phyloP scores from a whole-genome alignment of 53 echinoderm and acorn worm genomes.

The Mesocentrotus franciscanus region DNA sequence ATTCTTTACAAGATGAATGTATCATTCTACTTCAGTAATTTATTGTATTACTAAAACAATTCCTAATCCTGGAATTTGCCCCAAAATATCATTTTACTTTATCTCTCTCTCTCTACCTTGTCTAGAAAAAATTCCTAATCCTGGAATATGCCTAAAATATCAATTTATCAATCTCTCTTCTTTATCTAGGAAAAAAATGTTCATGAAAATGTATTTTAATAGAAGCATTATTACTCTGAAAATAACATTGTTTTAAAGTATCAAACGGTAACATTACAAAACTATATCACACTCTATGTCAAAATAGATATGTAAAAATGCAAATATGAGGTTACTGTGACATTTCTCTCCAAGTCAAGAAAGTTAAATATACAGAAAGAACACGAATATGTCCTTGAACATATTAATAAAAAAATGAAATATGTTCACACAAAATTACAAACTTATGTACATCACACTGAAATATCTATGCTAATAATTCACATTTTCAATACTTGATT shows the following conservation, averaged over 20 bases:
- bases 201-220: background rate
- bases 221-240: background rate
- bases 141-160: background rate
- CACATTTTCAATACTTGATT: background rate
- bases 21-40: too few relatives aligned
- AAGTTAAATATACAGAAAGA: background rate
- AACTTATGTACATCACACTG: background rate
- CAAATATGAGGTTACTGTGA: background rate
- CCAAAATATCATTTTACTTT: background rate
- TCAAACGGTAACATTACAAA: background rate
- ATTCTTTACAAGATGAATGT: too few relatives aligned
- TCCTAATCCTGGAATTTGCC: background rate
- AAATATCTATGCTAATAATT: background rate
- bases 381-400: background rate
- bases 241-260: background rate
- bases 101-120: background rate
- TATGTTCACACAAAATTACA: slow-evolving; percentile 15
- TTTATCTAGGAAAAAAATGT: background rate
- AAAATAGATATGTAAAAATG: background rate
- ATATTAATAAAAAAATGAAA: background rate
- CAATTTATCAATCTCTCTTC: background rate
- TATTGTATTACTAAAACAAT: too few relatives aligned
- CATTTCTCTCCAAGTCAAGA: background rate
- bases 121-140: too few relatives aligned
- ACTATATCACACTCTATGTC: background rate